Evolutionary conservation across 2,888 invertebrate species (phyloP).

Genomic region (Gastracanthus pulcherrimus): DNA sequence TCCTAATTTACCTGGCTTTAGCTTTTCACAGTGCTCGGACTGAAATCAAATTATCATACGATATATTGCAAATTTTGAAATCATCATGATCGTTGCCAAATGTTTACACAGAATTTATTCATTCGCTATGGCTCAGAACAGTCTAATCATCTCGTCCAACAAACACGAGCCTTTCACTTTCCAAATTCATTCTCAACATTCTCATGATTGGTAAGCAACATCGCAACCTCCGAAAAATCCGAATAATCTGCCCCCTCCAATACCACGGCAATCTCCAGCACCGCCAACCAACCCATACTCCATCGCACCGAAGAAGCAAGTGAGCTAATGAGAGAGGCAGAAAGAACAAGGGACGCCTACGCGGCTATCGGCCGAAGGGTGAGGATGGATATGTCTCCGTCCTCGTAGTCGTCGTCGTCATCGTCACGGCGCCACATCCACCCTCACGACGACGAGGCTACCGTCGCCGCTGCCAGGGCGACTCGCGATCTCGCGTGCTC

Average conservation of each 20-base stretch:
- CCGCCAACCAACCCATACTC: not conserved
- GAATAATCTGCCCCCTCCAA: not conserved
- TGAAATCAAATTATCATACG: no score
- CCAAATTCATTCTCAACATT: no score
- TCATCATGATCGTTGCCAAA: no score
- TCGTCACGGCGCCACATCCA: slow-evolving; percentile 15
- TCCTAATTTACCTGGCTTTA: no score
- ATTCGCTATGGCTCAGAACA: not conserved
- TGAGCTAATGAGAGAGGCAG: slow-evolving; percentile 35
- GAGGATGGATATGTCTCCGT: slow-evolving; percentile 9
- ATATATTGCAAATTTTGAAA: no score
- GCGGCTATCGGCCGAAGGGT: slow-evolving; percentile 15
- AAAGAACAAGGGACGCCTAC: slow-evolving; percentile 12
- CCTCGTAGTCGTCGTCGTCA: not conserved
- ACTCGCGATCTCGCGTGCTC: not conserved
- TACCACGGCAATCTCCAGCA: no score
- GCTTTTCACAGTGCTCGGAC: no score
- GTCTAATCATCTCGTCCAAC: not conserved
- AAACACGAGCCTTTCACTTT: no score
- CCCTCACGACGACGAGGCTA: not conserved
- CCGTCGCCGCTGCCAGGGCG: not conserved
- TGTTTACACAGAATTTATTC: no score
- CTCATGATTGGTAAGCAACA: no score
- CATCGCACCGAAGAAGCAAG: not conserved
- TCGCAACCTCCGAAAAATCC: not conserved